phyloP scores from a whole-genome alignment of 1,140 invertebrate genomes.

The Oppia nitens region DNA sequence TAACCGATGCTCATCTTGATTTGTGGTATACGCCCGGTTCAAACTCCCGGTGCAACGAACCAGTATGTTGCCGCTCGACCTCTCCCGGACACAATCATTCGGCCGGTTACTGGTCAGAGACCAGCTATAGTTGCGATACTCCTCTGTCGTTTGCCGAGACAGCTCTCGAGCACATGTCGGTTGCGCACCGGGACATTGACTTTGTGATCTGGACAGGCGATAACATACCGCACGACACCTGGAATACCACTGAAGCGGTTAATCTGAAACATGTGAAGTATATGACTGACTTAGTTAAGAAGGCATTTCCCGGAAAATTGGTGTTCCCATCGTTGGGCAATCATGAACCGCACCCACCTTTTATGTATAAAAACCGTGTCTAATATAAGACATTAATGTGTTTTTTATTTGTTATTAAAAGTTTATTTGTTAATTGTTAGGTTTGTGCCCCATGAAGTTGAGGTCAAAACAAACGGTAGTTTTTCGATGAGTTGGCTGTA shows the following conservation, averaged over 20 bases:
- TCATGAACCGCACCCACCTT: constrained; percentile 70
- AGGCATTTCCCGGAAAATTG: constrained; percentile 39
- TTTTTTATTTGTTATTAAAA: not conserved
- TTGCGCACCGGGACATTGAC: constrained; percentile 35
- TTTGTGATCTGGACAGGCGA: constrained; percentile 69
- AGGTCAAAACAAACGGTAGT: not conserved
- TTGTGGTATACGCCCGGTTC: constrained; percentile 44
- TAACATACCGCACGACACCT: constrained; percentile 60
- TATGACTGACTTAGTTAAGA: not conserved
- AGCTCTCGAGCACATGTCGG: constrained; percentile 28
- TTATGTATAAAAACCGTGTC: constrained; percentile 44
- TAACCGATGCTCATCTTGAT: constrained; percentile 67
- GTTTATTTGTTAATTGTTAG: not conserved
- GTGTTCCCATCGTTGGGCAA: constrained; percentile 64
- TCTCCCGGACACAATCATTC: constrained; percentile 31
- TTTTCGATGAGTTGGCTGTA: constrained; percentile 14
- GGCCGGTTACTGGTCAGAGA: constrained; percentile 58
- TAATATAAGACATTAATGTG: not conserved
- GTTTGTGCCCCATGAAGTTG: not conserved
- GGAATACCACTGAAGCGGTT: constrained; percentile 46
- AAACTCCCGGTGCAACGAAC: constrained; percentile 49
- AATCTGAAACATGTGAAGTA: not conserved
- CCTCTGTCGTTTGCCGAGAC: constrained; percentile 46
- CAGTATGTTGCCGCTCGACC: constrained; percentile 54
- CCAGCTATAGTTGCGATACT: constrained; percentile 48